Percentiles rank a stretch among this genome's conserved stretches.
phyloP scores from a whole-genome alignment of 2,888 invertebrate species.

The Gryllus longicercus region DNA sequence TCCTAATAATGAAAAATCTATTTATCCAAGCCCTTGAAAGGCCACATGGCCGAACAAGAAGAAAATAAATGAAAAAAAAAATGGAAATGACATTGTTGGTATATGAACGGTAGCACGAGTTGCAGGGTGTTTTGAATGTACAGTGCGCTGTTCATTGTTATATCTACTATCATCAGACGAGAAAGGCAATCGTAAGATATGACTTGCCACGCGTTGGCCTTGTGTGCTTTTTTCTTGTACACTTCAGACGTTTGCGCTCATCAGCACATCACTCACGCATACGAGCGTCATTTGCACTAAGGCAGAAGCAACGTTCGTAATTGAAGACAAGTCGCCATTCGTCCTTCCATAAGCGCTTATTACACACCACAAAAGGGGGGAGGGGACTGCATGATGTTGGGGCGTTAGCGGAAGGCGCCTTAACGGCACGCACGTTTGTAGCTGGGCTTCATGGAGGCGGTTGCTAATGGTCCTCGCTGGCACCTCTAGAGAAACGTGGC shows the following conservation, averaged over 20 bases:
- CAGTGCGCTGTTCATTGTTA: too few relatives aligned
- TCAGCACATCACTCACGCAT: not conserved
- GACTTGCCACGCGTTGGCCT: not conserved
- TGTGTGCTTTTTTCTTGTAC: not conserved
- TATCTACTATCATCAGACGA: not conserved
- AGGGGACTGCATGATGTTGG: not conserved
- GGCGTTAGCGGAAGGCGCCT: too few relatives aligned
- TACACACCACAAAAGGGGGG: not conserved
- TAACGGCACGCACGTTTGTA: not conserved
- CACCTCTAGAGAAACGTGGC: not conserved
- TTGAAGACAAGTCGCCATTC: too few relatives aligned
- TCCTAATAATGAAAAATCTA: too few relatives aligned
- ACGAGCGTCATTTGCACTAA: not conserved
- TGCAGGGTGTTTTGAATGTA: not conserved
- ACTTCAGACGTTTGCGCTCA: not conserved
- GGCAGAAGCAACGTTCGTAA: too few relatives aligned
- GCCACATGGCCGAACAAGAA: too few relatives aligned
- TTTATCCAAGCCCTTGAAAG: too few relatives aligned
- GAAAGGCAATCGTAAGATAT: not conserved
- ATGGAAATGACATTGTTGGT: too few relatives aligned
- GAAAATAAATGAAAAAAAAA: too few relatives aligned
- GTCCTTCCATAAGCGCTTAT: not conserved
- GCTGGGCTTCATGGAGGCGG: not conserved
- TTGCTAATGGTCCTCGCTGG: not conserved
- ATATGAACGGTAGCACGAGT: not conserved